These are phyloP conservation scores for Spodoptera exigua DNA, from an alignment of 2,888 invertebrate genomes.

Conservation along the genomic window DNA sequence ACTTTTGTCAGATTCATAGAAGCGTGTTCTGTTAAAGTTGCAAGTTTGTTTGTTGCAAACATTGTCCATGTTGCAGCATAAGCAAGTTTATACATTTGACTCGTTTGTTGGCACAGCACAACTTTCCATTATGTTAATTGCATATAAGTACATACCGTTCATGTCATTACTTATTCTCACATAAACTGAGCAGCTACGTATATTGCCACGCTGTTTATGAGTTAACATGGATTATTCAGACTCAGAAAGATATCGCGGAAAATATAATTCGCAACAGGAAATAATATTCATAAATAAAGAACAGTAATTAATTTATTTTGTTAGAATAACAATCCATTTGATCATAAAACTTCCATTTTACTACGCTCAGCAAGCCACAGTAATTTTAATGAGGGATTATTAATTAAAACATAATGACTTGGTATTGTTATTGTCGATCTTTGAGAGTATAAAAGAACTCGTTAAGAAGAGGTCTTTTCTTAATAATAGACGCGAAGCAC, in stretches of 20 bases:
- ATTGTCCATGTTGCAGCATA: constrained; percentile 2
- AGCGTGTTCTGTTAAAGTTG: constrained; percentile 25
- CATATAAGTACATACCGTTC: no score
- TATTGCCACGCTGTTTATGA: no score
- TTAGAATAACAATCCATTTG: constrained; percentile 5
- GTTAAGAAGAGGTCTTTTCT: constrained; percentile 74
- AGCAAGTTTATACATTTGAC: constrained; percentile 18
- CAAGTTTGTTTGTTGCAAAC: constrained; percentile 19
- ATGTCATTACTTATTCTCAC: no score
- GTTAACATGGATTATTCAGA: no score
- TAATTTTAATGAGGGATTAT: constrained; percentile 62
- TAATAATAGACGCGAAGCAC: constrained; percentile 71
- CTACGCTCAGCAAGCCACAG: constrained; percentile 23
- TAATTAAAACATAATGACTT: constrained; percentile 69
- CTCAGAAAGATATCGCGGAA: no score
- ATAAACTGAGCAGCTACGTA: no score
- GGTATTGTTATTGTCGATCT: constrained; percentile 75
- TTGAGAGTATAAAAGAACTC: constrained; percentile 76
- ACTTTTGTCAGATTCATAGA: constrained; percentile 21
- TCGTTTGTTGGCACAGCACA: constrained; percentile 3
- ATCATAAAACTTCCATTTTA: constrained; percentile 13
- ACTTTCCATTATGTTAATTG: constrained; percentile 21
- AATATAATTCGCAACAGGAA: no score
- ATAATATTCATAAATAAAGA: no score
- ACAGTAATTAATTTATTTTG: no score